Conservation (phyloP, 1,140 invertebrate species). For the Hyphantria cunea region DNA sequence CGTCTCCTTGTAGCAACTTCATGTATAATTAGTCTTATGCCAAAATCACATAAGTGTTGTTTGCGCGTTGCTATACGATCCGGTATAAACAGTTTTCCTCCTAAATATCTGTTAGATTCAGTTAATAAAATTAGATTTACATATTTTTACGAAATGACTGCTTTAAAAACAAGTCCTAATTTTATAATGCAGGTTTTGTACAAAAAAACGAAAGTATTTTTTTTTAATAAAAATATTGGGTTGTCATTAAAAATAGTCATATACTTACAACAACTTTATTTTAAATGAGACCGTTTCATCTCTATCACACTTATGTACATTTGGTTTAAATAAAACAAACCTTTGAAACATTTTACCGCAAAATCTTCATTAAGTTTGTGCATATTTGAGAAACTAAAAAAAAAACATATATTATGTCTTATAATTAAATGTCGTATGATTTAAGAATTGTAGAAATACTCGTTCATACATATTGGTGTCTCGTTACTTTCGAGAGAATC, state of each 20-base stretch:
- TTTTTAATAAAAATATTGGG: too few species aligned
- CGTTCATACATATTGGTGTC: slow-evolving; percentile 63
- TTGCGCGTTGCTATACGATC: too few species aligned
- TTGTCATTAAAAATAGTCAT: slow-evolving; percentile 40
- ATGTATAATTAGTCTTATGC: too few species aligned
- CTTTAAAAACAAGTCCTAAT: too few species aligned
- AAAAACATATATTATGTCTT: slow-evolving; percentile 67
- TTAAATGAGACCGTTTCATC: slow-evolving; percentile 80
- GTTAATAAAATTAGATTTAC: too few species aligned
- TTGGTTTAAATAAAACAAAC: slow-evolving; percentile 81
- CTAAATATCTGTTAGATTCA: too few species aligned
- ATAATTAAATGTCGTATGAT: slow-evolving; percentile 66
- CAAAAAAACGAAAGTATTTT: too few species aligned
- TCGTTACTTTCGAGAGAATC: slow-evolving; percentile 45
- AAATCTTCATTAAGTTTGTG: slow-evolving; percentile 77
- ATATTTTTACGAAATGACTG: too few species aligned
- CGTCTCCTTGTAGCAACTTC: too few species aligned
- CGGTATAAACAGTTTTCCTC: too few species aligned
- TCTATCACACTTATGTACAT: slow-evolving; percentile 81
- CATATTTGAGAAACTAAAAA: slow-evolving; percentile 79
- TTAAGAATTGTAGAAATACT: slow-evolving; percentile 54
- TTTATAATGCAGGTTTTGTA: too few species aligned
- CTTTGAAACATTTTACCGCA: slow-evolving; percentile 71
- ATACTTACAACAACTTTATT: slow-evolving; percentile 80
- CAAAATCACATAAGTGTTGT: too few species aligned